These are phyloP conservation scores for Callyntrura guangdongensis DNA, from an alignment of 2,888 invertebrate genomes.

Conservation along the genomic window DNA sequence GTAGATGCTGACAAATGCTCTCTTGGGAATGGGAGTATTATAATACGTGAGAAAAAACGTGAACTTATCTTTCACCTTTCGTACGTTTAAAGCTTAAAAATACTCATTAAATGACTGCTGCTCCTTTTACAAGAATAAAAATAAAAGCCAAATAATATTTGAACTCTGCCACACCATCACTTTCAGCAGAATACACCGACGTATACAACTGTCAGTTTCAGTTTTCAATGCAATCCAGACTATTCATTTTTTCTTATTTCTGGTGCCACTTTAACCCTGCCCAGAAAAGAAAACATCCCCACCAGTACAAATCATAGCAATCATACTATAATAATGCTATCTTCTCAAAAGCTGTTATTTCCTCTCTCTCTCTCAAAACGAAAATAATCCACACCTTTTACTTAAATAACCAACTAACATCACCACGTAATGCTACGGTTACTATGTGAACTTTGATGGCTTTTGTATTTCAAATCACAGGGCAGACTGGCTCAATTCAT, in stretches of 20 bases:
- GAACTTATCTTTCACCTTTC: not conserved
- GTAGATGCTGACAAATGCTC: too few relatives aligned
- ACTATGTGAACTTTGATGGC: too few relatives aligned
- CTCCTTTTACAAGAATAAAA: slow-evolving; percentile 1
- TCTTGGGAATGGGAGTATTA: slow-evolving; percentile 56
- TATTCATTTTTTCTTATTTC: not conserved
- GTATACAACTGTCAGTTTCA: not conserved
- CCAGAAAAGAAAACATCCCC: too few relatives aligned
- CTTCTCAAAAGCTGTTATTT: slow-evolving; percentile 42
- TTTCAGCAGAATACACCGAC: not conserved
- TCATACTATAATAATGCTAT: slow-evolving; percentile 1
- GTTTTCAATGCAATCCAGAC: not conserved
- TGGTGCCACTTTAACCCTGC: not conserved
- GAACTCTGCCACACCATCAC: too few relatives aligned
- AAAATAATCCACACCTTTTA: slow-evolving; percentile 20
- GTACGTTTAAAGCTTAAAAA: too few relatives aligned
- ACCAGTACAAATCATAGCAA: slow-evolving; percentile 19
- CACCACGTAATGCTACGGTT: too few relatives aligned
- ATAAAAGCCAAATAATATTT: too few relatives aligned
- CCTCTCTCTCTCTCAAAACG: not conserved
- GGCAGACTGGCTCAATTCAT: too few relatives aligned
- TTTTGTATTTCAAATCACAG: too few relatives aligned
- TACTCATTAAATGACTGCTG: too few relatives aligned
- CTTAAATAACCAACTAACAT: not conserved
- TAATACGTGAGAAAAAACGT: slow-evolving; percentile 56